These are phyloP conservation scores for Orientallactaga bullata DNA, from an alignment of 2,113 vertebrate genomes.

Conservation along the genomic window DNA sequence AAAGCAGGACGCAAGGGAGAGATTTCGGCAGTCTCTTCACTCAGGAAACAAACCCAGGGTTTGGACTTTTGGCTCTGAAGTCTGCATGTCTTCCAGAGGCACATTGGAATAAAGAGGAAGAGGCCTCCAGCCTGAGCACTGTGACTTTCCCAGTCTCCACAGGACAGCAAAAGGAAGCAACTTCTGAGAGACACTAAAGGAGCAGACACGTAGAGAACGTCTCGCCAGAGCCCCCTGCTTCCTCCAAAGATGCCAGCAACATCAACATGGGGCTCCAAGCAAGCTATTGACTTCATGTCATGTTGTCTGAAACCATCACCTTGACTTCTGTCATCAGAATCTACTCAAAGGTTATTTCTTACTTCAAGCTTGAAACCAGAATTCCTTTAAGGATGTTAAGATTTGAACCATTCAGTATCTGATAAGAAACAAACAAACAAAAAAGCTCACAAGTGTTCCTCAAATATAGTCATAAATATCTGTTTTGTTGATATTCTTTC, in stretches of 20 bases:
- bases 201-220: not conserved
- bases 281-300: conserved; percentile 70
- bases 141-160: not conserved
- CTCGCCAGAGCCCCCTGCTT: not conserved
- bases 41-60: not conserved
- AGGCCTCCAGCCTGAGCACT: not conserved
- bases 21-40: not conserved
- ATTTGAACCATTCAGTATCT: conserved; percentile 78
- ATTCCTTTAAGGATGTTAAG: conserved; percentile 81
- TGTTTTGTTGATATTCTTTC: conserved; percentile 76
- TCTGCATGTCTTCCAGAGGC: not conserved
- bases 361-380: conserved; percentile 77
- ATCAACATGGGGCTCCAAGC: conserved; percentile 61
- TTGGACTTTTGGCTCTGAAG: not conserved
- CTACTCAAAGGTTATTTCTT: conserved; percentile 82
- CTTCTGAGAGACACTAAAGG: conserved; percentile 19
- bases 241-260: conserved; percentile 14
- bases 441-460: conserved; percentile 75
- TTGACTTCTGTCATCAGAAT: conserved; percentile 74
- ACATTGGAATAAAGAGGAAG: not conserved
- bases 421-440: not conserved
- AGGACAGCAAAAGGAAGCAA: not conserved
- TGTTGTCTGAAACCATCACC: conserved; percentile 67
- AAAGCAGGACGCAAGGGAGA: not conserved
- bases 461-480: conserved; percentile 79